phyloP scores from a whole-genome alignment of 2,888 invertebrate species.

The Cancer borealis region DNA sequence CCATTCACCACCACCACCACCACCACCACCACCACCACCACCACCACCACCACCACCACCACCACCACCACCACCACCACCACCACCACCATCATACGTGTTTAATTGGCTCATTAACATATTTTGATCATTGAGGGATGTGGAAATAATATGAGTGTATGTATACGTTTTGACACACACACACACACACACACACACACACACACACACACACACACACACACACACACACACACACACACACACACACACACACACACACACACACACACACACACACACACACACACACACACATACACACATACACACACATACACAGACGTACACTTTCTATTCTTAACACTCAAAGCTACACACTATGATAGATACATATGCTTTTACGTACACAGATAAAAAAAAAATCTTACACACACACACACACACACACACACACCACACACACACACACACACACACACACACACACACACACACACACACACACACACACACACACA shows the following conservation, averaged over 20 bases:
- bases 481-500: neutral
- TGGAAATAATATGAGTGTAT: neutral
- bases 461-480: neutral
- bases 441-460: constrained; percentile 12
- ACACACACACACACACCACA: neutral
- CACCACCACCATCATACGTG: neutral
- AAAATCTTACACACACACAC: neutral
- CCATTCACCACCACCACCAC: neutral
- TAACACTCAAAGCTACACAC: no score
- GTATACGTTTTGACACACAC: neutral
- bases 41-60: no score
- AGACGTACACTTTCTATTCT: neutral
- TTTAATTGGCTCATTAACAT: neutral
- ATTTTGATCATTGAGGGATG: neutral
- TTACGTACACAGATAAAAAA: no score
- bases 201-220: constrained; percentile 41
- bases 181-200: constrained; percentile 51
- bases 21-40: no score
- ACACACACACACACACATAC: neutral
- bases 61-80: no score
- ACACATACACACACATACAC: constrained; percentile 18
- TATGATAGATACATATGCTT: no score
- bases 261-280: constrained; percentile 14
- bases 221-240: constrained; percentile 53
- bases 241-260: constrained; percentile 49